Conservation (phyloP, 2,797 vertebrate species). For the Lophotriccus pileatus region DNA sequence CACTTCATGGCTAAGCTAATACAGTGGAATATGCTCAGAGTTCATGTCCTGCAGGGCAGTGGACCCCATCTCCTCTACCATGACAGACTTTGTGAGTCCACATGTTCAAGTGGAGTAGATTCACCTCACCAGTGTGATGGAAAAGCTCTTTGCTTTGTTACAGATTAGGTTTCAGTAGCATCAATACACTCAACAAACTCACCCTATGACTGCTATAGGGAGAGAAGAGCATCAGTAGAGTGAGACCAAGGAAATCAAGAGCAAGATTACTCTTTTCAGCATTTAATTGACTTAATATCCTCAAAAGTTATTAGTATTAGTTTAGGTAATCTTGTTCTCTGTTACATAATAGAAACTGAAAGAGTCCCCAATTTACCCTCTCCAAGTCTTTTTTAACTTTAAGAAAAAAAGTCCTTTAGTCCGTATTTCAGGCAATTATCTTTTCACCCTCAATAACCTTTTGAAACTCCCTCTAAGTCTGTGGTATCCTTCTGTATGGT, state of each 20-base stretch:
- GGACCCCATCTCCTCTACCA: neutral
- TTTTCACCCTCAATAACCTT: neutral
- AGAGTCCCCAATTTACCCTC: neutral
- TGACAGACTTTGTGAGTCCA: neutral
- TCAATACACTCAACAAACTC: neutral
- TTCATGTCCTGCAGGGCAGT: neutral
- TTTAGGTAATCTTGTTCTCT: neutral
- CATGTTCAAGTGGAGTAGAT: neutral
- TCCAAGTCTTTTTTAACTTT: neutral
- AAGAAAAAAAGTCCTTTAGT: neutral
- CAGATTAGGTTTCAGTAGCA: neutral
- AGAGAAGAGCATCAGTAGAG: neutral
- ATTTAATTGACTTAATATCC: neutral
- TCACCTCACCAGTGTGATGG: fast-evolving
- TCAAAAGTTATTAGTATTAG: neutral
- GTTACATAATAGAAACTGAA: neutral
- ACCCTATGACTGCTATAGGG: neutral
- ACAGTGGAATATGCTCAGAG: fast-evolving
- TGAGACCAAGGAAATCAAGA: neutral
- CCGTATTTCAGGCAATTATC: neutral
- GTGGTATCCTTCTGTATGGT: neutral
- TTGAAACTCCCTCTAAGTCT: neutral
- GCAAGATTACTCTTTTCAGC: neutral
- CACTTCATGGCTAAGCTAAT: neutral
- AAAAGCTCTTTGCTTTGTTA: neutral